phyloP scores from a whole-genome alignment of 2,888 invertebrate species.

The Seira musarum region DNA sequence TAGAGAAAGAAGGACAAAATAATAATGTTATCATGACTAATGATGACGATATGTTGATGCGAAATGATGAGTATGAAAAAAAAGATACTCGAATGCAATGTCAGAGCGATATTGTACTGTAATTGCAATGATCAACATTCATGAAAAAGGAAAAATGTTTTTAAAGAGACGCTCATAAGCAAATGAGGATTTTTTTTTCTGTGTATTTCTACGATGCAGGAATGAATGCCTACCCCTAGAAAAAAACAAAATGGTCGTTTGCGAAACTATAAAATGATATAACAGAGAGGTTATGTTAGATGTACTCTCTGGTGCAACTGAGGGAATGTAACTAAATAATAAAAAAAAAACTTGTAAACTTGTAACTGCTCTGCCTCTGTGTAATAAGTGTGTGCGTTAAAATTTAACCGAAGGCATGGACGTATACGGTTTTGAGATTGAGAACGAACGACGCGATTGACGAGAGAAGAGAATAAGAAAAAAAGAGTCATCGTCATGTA shows the following conservation, averaged over 20 bases:
- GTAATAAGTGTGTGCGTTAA: neutral
- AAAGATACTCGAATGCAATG: conserved; percentile 27
- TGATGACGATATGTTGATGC: conserved; percentile 18
- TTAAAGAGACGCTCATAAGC: neutral
- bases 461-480: too few relatives aligned
- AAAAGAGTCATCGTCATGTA: conserved; percentile 20
- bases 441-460: too few relatives aligned
- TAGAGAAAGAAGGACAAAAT: conserved; percentile 53
- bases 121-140: neutral
- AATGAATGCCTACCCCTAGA: neutral
- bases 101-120: neutral
- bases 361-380: conserved; percentile 3
- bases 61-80: conserved; percentile 28
- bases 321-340: neutral
- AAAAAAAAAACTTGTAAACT: neutral
- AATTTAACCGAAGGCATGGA: neutral
- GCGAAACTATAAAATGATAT: neutral
- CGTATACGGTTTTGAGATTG: neutral
- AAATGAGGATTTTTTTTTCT: neutral
- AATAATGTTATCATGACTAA: conserved; percentile 38
- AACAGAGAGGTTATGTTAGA: conserved; percentile 1
- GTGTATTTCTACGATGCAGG: too few relatives aligned
- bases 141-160: neutral
- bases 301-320: neutral
- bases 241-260: neutral